Base-by-base conservation (phyloP, 2,888 invertebrate genomes). In the Ophion slaviceki region DNA sequence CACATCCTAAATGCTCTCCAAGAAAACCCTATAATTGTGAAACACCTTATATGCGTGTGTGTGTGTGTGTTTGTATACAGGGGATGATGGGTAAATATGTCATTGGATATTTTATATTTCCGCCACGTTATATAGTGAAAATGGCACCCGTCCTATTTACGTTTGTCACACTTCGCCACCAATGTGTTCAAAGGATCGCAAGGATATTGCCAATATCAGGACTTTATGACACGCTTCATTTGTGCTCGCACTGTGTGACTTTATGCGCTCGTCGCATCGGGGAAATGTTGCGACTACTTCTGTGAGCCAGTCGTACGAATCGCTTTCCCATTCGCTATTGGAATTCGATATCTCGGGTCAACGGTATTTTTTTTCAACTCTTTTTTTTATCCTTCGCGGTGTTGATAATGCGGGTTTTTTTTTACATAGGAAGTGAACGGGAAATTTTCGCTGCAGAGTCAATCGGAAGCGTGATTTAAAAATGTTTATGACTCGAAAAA, bases 181-280 rank as follows among this genome's bases (percentile, higher is more conserved):
- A 17, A 32, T n/a, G 57, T 71, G 57, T 72, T 36, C 72, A 20
- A 59, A 72, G 72, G 14, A 2, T 40, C 61, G 40, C 61, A 40
- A 61, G 20, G 40, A 74, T 59, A 72, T 61, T 57, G 36, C 32
- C n/a, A 61, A 71, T 40, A 11, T 2, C 11, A 61, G 36, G 61
- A 74, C n/a, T 61, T 61, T 61, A 61, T 61, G 72, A 72, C 24
- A 36, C 53, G 53, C 53, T 70, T 70, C 28, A 17, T 70, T 70
- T 70, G 17, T 17, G 28, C n/a, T 53, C 17, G 7, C 24, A n/a
- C 28, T n/a, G 28, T 20, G 17, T 70, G 4, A 14, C 53, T 53
- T 53, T 53, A 17, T 53, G 53, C 53, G 17, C 53, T 53, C 53
- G 53, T 11, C 53, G 17, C 53, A 53, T 53, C 53, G 53, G 53